Evolutionary conservation across 2,888 invertebrate species (phyloP).

Genomic region (Spialia ferax): DNA sequence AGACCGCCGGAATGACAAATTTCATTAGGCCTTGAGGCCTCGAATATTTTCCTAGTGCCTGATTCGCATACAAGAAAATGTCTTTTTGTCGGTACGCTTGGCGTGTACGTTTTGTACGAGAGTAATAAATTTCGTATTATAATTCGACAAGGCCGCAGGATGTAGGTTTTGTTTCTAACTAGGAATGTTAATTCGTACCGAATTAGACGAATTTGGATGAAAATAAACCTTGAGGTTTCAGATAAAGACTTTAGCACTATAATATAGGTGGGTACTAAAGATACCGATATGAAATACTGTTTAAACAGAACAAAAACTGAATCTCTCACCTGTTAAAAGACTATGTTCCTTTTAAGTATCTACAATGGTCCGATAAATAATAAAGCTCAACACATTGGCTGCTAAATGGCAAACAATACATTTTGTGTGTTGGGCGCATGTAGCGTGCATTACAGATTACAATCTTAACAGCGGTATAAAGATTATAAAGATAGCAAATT

Average conservation of each 20-base stretch:
- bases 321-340: conserved; percentile 18
- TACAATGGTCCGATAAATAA: conserved; percentile 23
- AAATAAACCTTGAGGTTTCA: not conserved
- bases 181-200: conserved; percentile 14
- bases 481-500: conserved; percentile 30
- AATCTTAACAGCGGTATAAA: conserved; percentile 31
- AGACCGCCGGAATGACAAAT: conserved; percentile 79
- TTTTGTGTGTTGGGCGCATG: conserved; percentile 10
- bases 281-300: not conserved
- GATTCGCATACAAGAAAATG: conserved; percentile 68
- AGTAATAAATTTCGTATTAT: conserved; percentile 37
- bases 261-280: not conserved
- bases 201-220: not conserved
- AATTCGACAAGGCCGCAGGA: conserved; percentile 36
- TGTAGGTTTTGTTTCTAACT: conserved; percentile 7
- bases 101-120: conserved; percentile 3
- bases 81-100: conserved; percentile 39
- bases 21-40: conserved; percentile 78
- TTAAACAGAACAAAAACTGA: not conserved
- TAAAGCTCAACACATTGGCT: conserved; percentile 19
- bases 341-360: conserved; percentile 7
- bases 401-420: conserved; percentile 26
- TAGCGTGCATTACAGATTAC: conserved; percentile 24
- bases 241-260: not conserved
- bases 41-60: conserved; percentile 82